Conservation (phyloP, 1,140 invertebrate species). For the Gryllus bimaculatus region DNA sequence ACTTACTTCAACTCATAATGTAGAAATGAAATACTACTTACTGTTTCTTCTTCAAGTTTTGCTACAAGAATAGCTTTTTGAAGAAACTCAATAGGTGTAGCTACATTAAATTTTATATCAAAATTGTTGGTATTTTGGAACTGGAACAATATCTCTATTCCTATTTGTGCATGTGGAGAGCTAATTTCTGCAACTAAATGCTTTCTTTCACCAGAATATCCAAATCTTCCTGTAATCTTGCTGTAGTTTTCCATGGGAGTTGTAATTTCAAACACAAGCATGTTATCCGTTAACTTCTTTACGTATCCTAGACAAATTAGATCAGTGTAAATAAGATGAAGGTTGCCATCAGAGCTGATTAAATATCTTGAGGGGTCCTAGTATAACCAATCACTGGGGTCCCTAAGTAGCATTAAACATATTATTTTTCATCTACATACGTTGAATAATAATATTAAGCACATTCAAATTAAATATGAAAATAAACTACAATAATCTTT, state of each 20-base stretch:
- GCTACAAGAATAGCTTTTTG: conserved; percentile 50
- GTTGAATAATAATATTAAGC: too few species aligned
- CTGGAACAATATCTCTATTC: conserved; percentile 48
- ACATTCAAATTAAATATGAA: too few species aligned
- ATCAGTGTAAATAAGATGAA: neutral
- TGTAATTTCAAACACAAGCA: conserved; percentile 58
- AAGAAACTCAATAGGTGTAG: conserved; percentile 58
- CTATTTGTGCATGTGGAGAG: conserved; percentile 52
- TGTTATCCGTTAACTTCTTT: conserved; percentile 51
- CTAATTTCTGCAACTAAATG: conserved; percentile 60
- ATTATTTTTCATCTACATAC: too few species aligned
- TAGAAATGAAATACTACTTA: conserved; percentile 28
- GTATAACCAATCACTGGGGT: too few species aligned
- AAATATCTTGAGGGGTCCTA: neutral
- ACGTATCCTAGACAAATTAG: conserved; percentile 41
- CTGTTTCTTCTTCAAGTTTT: conserved; percentile 48
- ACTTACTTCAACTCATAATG: neutral
- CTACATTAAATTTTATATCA: conserved; percentile 57
- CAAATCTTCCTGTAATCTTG: conserved; percentile 53
- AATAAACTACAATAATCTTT: too few species aligned
- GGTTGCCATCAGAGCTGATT: neutral
- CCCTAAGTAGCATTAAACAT: too few species aligned
- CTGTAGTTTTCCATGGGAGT: conserved; percentile 56
- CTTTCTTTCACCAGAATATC: conserved; percentile 53
- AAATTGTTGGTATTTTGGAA: conserved; percentile 52